Percentiles rank a stretch among this genome's conserved stretches.
phyloP scores from a whole-genome alignment of 2,113 vertebrate genomes.

The Monopterus albus region DNA sequence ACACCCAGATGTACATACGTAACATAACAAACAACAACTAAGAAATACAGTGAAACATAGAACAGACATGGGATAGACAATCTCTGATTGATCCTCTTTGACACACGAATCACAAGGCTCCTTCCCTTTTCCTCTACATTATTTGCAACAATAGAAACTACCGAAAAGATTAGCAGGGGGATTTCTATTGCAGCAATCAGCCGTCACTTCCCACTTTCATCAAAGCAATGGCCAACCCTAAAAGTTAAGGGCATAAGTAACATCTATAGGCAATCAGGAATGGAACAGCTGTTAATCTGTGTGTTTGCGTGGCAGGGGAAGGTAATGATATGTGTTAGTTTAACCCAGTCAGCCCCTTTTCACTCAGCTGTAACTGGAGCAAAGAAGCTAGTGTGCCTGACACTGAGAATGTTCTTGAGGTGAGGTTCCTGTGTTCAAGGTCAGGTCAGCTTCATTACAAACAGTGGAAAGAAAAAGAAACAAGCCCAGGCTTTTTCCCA shows the following conservation, averaged over 20 bases:
- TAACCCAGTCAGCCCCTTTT: conserved; percentile 67
- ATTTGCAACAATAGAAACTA: conserved; percentile 50
- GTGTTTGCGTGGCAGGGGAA: conserved; percentile 17
- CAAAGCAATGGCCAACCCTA: background rate
- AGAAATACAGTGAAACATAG: background rate
- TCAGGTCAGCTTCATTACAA: background rate
- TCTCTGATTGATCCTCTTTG: conserved; percentile 7
- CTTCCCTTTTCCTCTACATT: conserved; percentile 35
- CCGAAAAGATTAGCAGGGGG: conserved; percentile 61
- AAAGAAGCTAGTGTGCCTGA: conserved; percentile 41
- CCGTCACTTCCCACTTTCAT: conserved; percentile 48
- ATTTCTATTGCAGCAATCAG: conserved; percentile 56
- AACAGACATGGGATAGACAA: background rate
- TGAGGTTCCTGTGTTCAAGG: conserved; percentile 7
- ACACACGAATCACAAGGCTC: conserved; percentile 39
- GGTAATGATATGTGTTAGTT: conserved; percentile 60
- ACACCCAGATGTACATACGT: conserved; percentile 22
- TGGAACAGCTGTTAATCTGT: conserved; percentile 58
- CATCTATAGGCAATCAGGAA: conserved; percentile 12
- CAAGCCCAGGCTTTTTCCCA: rapidly evolving
- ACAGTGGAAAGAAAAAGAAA: background rate
- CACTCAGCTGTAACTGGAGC: conserved; percentile 69
- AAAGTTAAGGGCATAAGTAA: conserved; percentile 14
- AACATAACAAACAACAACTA: background rate
- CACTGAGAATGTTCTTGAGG: conserved; percentile 34